Percentiles rank a stretch among this genome's conserved stretches.
Conservation (phyloP, 2,888 invertebrate species). For the Drosophila mimetica region DNA sequence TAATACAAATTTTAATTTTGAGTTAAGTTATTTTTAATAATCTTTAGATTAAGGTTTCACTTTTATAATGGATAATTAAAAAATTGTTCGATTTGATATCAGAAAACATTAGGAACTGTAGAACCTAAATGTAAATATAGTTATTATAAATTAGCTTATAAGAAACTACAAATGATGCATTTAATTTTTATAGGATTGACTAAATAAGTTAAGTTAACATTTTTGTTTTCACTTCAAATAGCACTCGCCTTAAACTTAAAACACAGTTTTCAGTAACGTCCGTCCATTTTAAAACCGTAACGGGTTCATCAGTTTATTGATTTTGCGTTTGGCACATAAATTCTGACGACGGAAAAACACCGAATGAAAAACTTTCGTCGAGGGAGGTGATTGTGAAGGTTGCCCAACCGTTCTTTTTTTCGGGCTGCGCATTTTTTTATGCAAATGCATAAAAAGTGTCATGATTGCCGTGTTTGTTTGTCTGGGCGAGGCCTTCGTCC, state of each 20-base stretch:
- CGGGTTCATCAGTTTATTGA: constrained; percentile 71
- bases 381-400: constrained; percentile 15
- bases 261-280: constrained; percentile 5
- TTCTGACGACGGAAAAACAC: constrained; percentile 41
- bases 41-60: too few species aligned
- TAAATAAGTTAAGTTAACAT: too few species aligned
- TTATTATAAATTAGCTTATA: too few species aligned
- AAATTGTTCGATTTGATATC: too few species aligned
- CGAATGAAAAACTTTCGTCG: constrained; percentile 53
- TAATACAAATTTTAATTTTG: too few species aligned
- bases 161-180: too few species aligned
- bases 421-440: constrained; percentile 53
- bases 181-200: too few species aligned
- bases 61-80: too few species aligned
- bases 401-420: constrained; percentile 25
- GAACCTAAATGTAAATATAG: too few species aligned
- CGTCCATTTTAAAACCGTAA: constrained; percentile 29
- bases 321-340: constrained; percentile 74
- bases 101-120: too few species aligned
- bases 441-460: constrained; percentile 79
- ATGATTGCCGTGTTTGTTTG: constrained; percentile 78
- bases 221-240: constrained; percentile 2
- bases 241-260: not conserved
- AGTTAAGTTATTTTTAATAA: too few species aligned
- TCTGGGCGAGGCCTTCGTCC: constrained; percentile 56